Evolutionary conservation across 1,140 invertebrate species (phyloP), one percentile per base, ranked within the genome.

Genomic region (Coelopa frigida): DNA sequence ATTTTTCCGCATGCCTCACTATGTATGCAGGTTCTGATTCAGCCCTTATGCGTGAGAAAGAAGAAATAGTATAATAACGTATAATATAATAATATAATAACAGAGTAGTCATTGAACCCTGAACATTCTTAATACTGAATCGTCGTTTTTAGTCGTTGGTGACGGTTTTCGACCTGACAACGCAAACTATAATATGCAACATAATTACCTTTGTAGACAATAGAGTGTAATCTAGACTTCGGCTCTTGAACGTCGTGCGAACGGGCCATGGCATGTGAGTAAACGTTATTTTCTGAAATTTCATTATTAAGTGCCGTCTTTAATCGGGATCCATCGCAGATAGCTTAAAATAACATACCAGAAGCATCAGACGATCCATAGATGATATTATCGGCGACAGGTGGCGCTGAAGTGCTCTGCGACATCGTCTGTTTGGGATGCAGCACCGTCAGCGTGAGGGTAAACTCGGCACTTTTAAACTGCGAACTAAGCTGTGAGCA

Each of bases 381-480:
- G n/a, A 7, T n/a, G n/a, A 8, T 7, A 29, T 7, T 36, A 36
- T 49, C 50, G 5, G 18, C 10, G 21, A 50, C 49, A 31, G 51
- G 52, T 5, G 40, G 8, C 6, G 40, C 26, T 35, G 26, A 43
- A 5, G 23, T 21, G 40, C 31, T 24, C n/a, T n/a, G n/a, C n/a
- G n/a, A n/a, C n/a, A n/a, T n/a, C n/a, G n/a, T n/a, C 27, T 33
- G 76, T 59, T 83, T 80, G 8, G 85, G 85, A 72, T 89, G 85
- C 46, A 88, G 81, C 15, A 89, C 85, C 2, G 84, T 87, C 46
- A 89, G 56, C 4, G 66, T 70, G 1, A 69, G 85, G 22, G 91
- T 83, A 68, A 94, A 94, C 74, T 95, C 90, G 71, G 95, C 94
- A 69, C 89, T 94, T 42, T 86, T 85, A 71, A 94, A 95, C 15